Conservation (phyloP, 1,140 invertebrate genomes). For the Chelonus insularis region DNA sequence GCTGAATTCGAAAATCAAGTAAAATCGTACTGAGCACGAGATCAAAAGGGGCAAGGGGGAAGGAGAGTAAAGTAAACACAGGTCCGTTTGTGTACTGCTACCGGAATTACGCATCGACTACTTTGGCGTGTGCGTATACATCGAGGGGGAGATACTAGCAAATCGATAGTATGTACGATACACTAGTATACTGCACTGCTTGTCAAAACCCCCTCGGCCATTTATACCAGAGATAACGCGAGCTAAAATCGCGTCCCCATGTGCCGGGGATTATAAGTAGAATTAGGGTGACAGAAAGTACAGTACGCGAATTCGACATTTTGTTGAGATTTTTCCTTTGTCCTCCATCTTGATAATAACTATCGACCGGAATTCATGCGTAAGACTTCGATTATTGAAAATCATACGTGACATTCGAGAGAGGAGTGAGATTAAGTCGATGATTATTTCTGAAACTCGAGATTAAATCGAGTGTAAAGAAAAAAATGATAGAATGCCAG, state of each 20-base stretch:
- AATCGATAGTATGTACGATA: conserved; percentile 28
- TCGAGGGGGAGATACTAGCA: conserved; percentile 13
- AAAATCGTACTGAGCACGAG: background rate
- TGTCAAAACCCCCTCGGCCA: conserved; percentile 32
- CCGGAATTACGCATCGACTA: conserved; percentile 25
- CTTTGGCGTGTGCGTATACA: conserved; percentile 14
- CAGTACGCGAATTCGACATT: too few species aligned
- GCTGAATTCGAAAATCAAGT: background rate
- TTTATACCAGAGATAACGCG: conserved; percentile 38
- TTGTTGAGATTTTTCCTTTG: too few species aligned
- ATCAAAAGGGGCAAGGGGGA: background rate
- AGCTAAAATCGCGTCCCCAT: background rate
- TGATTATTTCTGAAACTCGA: too few species aligned
- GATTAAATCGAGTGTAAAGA: too few species aligned
- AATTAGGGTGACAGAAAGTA: background rate
- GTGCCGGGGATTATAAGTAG: conserved; percentile 28
- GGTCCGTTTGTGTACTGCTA: background rate
- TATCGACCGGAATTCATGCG: too few species aligned
- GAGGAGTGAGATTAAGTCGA: too few species aligned
- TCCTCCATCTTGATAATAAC: too few species aligned
- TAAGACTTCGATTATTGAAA: too few species aligned
- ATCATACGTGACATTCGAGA: too few species aligned
- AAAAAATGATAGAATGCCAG: too few species aligned
- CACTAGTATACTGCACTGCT: conserved; percentile 19
- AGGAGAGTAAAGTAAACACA: conserved; percentile 5